phyloP scores from a whole-genome alignment of 2,113 vertebrate genomes.

The Colossoma macropomum region DNA sequence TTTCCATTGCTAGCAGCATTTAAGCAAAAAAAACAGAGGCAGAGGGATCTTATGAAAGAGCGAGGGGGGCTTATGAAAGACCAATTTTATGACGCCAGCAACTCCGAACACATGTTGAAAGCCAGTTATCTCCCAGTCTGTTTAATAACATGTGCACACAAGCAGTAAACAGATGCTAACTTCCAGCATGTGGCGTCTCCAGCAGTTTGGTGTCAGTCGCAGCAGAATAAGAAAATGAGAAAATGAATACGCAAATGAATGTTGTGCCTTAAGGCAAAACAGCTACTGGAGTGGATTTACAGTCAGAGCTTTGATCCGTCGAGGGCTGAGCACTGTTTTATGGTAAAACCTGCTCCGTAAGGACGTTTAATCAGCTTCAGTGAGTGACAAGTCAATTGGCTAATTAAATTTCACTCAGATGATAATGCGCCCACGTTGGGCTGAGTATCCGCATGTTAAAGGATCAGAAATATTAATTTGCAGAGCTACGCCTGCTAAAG shows the following conservation, averaged over 20 bases:
- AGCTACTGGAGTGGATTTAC: neutral
- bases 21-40: neutral
- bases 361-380: neutral
- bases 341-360: neutral
- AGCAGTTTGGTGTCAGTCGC: neutral
- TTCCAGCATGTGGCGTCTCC: neutral
- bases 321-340: neutral
- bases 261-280: neutral
- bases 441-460: neutral
- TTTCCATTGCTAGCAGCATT: neutral
- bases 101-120: neutral
- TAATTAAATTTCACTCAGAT: constrained; percentile 19
- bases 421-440: neutral
- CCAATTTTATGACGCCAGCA: neutral
- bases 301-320: neutral
- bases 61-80: neutral
- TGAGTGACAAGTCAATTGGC: constrained; percentile 11
- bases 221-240: no score
- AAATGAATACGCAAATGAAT: neutral
- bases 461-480: constrained; percentile 26
- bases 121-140: neutral
- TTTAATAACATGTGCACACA: neutral
- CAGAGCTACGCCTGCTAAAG: neutral
- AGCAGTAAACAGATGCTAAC: neutral
- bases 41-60: neutral